phyloP scores from a whole-genome alignment of 2,797 vertebrate genomes.

The Enteromius treurensis region DNA sequence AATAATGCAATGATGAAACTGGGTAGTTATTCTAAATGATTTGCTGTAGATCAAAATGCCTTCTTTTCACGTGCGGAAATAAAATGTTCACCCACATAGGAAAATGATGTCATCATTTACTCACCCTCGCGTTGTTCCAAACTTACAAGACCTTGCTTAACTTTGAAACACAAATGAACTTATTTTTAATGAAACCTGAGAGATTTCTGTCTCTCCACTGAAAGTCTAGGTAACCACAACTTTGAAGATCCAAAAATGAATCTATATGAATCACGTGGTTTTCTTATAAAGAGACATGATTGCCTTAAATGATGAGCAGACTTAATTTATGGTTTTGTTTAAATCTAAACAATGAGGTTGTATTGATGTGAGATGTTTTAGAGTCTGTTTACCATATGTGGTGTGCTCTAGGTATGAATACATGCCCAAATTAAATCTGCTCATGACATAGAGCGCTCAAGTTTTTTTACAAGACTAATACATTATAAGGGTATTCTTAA shows the following conservation, averaged over 20 bases:
- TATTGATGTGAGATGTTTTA: neutral
- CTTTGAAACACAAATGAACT: neutral
- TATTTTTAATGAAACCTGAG: neutral
- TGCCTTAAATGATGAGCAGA: neutral
- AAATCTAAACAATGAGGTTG: neutral
- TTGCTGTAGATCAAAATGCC: neutral
- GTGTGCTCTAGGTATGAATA: neutral
- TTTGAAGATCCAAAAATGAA: neutral
- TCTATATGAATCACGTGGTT: neutral
- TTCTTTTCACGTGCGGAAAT: neutral
- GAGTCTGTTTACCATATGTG: neutral
- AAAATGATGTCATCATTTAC: neutral
- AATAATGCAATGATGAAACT: neutral
- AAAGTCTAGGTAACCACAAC: conserved; percentile 1
- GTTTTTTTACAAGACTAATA: neutral
- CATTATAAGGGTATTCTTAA: too few relatives aligned
- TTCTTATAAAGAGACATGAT: neutral
- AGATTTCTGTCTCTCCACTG: neutral
- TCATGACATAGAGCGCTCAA: neutral
- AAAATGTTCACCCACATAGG: neutral
- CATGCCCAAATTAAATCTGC: neutral
- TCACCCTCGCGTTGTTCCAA: neutral
- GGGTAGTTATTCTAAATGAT: neutral
- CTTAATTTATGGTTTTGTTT: neutral
- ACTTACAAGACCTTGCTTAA: neutral